phyloP scores from a whole-genome alignment of 2,113 vertebrate genomes.

The Grantiella picta region DNA sequence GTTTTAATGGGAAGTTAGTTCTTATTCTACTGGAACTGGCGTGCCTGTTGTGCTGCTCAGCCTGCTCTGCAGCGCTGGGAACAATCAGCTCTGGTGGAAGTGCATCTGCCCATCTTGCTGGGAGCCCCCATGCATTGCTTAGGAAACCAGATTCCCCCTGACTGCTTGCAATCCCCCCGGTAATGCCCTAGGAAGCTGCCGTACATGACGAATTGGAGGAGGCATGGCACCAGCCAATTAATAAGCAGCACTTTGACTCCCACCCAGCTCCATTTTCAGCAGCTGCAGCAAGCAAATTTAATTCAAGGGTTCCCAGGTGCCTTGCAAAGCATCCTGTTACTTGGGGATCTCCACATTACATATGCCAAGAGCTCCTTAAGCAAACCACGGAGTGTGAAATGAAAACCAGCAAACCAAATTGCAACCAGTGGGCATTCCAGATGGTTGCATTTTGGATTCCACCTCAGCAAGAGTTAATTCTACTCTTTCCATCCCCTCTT shows the following conservation, averaged over 20 bases:
- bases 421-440: background rate
- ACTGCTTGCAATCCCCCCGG: background rate
- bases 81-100: background rate
- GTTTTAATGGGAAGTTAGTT: slow-evolving; percentile 40
- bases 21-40: slow-evolving; percentile 23
- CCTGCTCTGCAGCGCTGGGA: background rate
- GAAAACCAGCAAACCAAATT: background rate
- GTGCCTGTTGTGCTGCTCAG: background rate
- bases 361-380: background rate
- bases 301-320: slow-evolving; percentile 19
- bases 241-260: slow-evolving; percentile 1
- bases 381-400: background rate
- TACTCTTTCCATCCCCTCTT: background rate
- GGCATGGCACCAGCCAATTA: background rate
- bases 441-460: background rate
- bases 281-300: slow-evolving; percentile 23
- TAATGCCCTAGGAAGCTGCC: background rate
- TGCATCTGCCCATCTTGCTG: background rate
- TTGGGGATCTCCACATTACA: background rate
- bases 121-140: background rate
- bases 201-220: background rate
- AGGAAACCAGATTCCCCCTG: background rate
- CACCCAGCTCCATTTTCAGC: background rate
- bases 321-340: slow-evolving; percentile 1
- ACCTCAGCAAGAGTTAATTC: background rate